These are phyloP conservation scores for Stenurella melanura DNA, from an alignment of 2,888 invertebrate genomes.

Conservation along the genomic window DNA sequence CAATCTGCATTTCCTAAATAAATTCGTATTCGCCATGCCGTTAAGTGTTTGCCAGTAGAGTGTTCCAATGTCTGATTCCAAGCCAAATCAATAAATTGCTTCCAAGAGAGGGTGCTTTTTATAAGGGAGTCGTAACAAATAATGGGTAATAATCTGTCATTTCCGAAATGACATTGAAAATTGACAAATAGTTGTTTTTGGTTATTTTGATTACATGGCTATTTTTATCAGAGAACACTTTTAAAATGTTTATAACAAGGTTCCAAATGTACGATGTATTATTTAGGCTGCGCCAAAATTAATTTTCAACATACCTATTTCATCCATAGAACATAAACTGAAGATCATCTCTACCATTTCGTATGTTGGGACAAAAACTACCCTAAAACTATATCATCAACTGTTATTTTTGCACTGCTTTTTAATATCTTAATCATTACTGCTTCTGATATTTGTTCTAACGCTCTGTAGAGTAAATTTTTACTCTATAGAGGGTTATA, in stretches of 20 bases:
- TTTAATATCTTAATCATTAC: too few species aligned
- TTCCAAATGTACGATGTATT: too few species aligned
- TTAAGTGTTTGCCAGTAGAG: not conserved
- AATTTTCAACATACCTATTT: too few species aligned
- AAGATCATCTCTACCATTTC: too few species aligned
- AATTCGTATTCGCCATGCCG: not conserved
- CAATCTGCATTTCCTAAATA: not conserved
- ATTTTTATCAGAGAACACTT: not conserved
- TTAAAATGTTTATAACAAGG: not conserved
- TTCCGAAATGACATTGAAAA: not conserved
- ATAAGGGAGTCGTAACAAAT: not conserved
- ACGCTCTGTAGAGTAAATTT: too few species aligned
- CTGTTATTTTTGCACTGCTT: too few species aligned
- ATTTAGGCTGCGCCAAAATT: too few species aligned
- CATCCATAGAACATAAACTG: too few species aligned
- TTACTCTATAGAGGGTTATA: too few species aligned
- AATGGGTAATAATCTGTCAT: constrained; percentile 4
- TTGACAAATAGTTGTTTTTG: not conserved
- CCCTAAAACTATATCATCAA: too few species aligned
- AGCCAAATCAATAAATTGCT: not conserved
- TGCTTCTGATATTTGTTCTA: too few species aligned
- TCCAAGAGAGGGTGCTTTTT: not conserved
- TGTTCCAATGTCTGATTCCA: not conserved
- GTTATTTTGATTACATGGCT: not conserved
- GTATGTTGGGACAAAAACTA: too few species aligned